Evolutionary conservation across 2,113 vertebrate species (phyloP).

Genomic region (Castor canadensis): DNA sequence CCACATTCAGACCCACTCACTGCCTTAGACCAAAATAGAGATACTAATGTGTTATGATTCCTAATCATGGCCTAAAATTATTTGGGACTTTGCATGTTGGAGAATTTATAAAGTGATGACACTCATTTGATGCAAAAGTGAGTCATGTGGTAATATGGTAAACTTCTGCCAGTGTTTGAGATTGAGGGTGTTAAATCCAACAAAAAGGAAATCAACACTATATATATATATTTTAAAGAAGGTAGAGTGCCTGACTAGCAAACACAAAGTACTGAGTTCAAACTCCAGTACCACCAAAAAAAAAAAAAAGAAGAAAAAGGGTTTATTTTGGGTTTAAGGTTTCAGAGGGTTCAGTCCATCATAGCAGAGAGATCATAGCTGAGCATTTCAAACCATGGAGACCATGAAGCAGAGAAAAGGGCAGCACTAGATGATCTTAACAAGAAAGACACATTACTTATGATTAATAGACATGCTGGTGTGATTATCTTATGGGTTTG

Average conservation of each 20-base stretch:
- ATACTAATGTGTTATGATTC: neutral
- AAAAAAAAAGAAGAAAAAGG: too few relatives aligned
- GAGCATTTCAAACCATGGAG: too few relatives aligned
- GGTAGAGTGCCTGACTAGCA: too few relatives aligned
- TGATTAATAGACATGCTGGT: neutral
- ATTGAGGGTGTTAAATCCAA: neutral
- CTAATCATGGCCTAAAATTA: neutral
- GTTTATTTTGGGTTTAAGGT: too few relatives aligned
- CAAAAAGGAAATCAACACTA: neutral
- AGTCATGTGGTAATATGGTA: neutral
- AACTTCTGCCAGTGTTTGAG: neutral
- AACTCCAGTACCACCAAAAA: too few relatives aligned
- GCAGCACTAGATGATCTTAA: neutral
- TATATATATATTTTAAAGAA: too few relatives aligned
- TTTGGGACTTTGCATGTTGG: neutral
- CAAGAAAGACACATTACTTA: neutral
- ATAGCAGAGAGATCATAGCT: too few relatives aligned
- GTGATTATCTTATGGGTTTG: neutral
- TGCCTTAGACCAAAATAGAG: slow-evolving; percentile 13
- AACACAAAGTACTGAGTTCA: too few relatives aligned
- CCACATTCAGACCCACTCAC: neutral
- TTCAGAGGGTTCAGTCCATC: too few relatives aligned
- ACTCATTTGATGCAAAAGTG: neutral
- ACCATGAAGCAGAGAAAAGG: too few relatives aligned
- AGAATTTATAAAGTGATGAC: neutral